Base-by-base conservation (phyloP, 2,888 invertebrate species). In the Zonitis immaculata region DNA sequence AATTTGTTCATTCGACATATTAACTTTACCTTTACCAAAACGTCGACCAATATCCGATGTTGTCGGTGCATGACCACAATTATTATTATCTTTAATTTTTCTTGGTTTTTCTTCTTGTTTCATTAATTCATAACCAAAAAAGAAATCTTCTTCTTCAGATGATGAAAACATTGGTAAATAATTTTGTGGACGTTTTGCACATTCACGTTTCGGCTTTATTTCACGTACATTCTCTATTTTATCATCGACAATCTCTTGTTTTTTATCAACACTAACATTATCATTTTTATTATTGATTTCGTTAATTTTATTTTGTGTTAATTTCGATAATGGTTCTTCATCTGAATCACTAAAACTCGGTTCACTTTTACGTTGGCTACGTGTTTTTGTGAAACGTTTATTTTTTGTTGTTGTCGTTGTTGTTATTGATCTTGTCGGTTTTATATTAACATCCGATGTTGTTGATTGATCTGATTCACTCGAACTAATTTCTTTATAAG, bases 1-100 rank as follows among this genome's bases (percentile, higher is more conserved):
- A 42, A 86, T 85, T 70, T 84, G 83, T 64, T 85, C 85, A 30
- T 81, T 83, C 0, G 85, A 84, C 85, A 85, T 84, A 64, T 85
- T 85, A 0, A 85, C 83, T 66, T 84, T 82, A 14, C 81, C 83
- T 67, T 84, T 80, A 20, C 80, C 74, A 53, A 72, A 77, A 14
- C 76, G 68, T 44, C 76, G 70, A 14, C 73, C 73, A 1, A 76
- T 66, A 74, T 79, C 57, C 68, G 77, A 43, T 64, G 75, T 67
- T n/a, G 52, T 74, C 73, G 44, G 73, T 72, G 57, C 25, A 47
- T 52, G 52, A 6, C 42, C 11, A 44, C 50, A 50, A 20, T 16
- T 30, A 28, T 12, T 18, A 18, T 32, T 18, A 16, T 2, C 12
- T 20, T 8, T 39, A 2, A 52, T 6, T 42, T 52, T 52, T 7